Evolutionary conservation across 35 echinoderm and acorn worm genomes (phyloP).

Genomic region (Holothuria glaberrima): DNA sequence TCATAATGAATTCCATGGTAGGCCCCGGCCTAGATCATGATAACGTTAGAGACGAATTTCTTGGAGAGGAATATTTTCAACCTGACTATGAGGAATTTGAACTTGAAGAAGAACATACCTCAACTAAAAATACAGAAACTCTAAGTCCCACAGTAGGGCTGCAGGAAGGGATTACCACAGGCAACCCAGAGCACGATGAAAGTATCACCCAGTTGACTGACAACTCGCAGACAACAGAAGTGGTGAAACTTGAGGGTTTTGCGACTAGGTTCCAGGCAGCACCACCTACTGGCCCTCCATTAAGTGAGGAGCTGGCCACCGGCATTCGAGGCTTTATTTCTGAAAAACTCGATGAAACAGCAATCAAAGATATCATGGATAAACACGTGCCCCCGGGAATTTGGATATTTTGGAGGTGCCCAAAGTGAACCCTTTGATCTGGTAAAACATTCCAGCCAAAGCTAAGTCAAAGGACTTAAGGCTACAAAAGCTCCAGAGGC

Average conservation of each 20-base stretch:
- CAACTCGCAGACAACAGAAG: background rate
- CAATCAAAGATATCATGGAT: slow-evolving; percentile 23
- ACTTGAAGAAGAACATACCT: background rate
- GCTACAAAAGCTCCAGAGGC: slow-evolving; percentile 6
- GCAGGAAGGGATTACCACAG: background rate
- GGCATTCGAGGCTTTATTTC: slow-evolving; percentile 17
- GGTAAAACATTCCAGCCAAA: slow-evolving; percentile 26
- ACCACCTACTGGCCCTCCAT: background rate
- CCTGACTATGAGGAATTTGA: background rate
- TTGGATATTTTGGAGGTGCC: background rate
- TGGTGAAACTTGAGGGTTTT: background rate
- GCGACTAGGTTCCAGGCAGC: slow-evolving; percentile 2
- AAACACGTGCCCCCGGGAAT: slow-evolving; percentile 38
- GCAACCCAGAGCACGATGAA: background rate
- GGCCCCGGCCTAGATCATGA: background rate
- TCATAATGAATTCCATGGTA: background rate
- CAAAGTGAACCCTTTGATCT: slow-evolving; percentile 53
- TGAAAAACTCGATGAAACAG: background rate
- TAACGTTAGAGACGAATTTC: background rate
- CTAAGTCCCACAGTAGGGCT: background rate
- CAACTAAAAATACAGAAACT: background rate
- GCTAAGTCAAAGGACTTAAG: slow-evolving; percentile 14
- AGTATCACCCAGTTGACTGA: background rate
- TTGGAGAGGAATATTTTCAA: background rate
- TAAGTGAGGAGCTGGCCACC: background rate